phyloP scores from a whole-genome alignment of 92 coral and sea anemone genomes.

The Palythoa grandiflora region DNA sequence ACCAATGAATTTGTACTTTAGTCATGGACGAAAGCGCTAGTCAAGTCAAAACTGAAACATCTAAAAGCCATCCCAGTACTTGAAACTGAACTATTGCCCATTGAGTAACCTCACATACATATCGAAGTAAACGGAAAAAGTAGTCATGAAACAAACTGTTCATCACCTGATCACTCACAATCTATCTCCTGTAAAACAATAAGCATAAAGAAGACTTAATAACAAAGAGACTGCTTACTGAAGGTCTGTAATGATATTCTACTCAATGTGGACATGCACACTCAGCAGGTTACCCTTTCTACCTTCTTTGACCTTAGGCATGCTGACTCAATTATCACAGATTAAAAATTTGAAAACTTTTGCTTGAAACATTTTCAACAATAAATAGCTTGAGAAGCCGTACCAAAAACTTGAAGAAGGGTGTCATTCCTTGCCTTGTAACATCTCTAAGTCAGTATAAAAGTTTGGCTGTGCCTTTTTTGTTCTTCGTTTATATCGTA shows the following conservation, averaged over 20 bases:
- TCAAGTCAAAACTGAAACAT: conserved; percentile 40
- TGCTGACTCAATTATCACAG: no score
- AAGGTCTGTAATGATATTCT: conserved; percentile 38
- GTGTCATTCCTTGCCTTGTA: no score
- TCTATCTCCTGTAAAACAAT: conserved; percentile 30
- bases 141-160: conserved; percentile 17
- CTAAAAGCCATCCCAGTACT: not conserved
- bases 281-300: conserved; percentile 20
- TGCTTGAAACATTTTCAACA: no score
- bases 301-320: conserved; percentile 21
- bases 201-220: conserved; percentile 30
- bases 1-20: not conserved
- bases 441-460: no score
- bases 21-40: conserved; percentile 21
- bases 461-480: no score
- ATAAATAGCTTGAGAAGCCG: no score
- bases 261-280: conserved; percentile 19
- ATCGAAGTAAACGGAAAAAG: conserved; percentile 38
- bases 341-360: no score
- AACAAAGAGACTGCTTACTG: conserved; percentile 36
- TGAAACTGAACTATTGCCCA: conserved; percentile 38
- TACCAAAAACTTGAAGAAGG: no score
- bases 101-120: conserved; percentile 32
- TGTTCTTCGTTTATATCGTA: no score
- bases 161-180: conserved; percentile 31